Evolutionary conservation across 23 tunicate genomes (phyloP).

Genomic region (Trididemnum clinides): DNA sequence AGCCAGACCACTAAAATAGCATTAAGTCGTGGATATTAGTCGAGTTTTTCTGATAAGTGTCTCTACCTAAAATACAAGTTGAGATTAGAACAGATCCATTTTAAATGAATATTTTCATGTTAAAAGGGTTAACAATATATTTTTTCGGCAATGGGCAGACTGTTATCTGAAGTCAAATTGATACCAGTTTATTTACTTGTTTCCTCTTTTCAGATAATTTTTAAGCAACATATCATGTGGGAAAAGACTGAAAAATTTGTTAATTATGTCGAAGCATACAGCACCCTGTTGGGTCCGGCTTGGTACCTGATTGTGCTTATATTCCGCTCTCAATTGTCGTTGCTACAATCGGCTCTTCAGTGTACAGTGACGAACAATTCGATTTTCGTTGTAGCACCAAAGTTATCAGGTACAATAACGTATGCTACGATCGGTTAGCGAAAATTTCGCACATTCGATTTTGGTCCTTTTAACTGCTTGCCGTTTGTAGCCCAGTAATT

Average conservation of each 20-base stretch:
- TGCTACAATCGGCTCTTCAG: slow-evolving; percentile 68
- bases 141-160: too few relatives aligned
- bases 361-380: slow-evolving; percentile 89
- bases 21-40: too few relatives aligned
- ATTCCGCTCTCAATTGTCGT: slow-evolving; percentile 83
- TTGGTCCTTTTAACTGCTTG: slow-evolving; percentile 90
- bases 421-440: slow-evolving; percentile 88
- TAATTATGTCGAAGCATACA: slow-evolving; percentile 66
- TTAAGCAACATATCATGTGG: too few relatives aligned
- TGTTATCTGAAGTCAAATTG: too few relatives aligned
- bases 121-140: too few relatives aligned
- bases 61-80: too few relatives aligned
- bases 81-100: too few relatives aligned
- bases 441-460: slow-evolving; percentile 94
- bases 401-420: slow-evolving; percentile 89
- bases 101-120: too few relatives aligned
- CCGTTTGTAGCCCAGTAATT: slow-evolving; percentile 64
- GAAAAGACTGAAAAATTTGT: slow-evolving; percentile 46
- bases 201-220: too few relatives aligned
- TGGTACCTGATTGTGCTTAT: slow-evolving; percentile 83
- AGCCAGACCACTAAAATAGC: too few relatives aligned
- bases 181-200: too few relatives aligned
- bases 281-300: slow-evolving; percentile 54
- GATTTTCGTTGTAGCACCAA: slow-evolving; percentile 93
- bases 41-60: too few relatives aligned